Evolutionary conservation across 2,113 vertebrate species (phyloP).

Genomic region (Larimichthys polyactis): DNA sequence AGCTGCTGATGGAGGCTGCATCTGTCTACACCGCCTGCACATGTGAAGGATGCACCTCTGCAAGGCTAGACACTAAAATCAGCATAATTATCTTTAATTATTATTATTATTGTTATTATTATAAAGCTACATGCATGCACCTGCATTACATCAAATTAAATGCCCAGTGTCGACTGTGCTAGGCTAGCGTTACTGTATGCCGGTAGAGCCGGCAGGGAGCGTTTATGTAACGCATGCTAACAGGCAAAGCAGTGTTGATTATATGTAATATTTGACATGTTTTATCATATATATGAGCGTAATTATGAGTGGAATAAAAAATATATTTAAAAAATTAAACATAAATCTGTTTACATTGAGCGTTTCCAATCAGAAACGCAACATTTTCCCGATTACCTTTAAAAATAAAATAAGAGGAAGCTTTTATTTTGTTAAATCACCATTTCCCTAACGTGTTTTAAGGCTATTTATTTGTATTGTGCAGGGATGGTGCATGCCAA

Average conservation of each 20-base stretch:
- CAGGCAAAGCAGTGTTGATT: neutral
- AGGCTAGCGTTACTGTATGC: conserved; percentile 32
- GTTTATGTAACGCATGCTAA: conserved; percentile 26
- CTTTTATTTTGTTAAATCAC: no score
- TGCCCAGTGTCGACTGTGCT: conserved; percentile 23
- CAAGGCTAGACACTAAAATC: neutral
- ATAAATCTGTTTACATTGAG: neutral
- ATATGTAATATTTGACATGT: neutral
- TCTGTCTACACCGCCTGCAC: conserved; percentile 40
- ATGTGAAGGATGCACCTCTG: conserved; percentile 10
- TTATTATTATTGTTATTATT: neutral
- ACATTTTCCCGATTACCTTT: neutral
- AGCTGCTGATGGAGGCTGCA: conserved; percentile 40
- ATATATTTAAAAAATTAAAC: neutral
- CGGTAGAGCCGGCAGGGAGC: conserved; percentile 45
- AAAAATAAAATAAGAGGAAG: neutral
- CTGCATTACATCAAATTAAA: neutral
- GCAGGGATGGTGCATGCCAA: neutral
- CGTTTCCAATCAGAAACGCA: neutral
- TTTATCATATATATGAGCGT: no score
- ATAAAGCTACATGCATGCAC: neutral
- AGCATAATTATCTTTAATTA: neutral
- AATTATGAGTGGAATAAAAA: neutral
- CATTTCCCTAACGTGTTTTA: no score
- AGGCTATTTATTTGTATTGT: neutral